Conservation (phyloP, 2,797 vertebrate genomes). For the Phataginus tricuspis region DNA sequence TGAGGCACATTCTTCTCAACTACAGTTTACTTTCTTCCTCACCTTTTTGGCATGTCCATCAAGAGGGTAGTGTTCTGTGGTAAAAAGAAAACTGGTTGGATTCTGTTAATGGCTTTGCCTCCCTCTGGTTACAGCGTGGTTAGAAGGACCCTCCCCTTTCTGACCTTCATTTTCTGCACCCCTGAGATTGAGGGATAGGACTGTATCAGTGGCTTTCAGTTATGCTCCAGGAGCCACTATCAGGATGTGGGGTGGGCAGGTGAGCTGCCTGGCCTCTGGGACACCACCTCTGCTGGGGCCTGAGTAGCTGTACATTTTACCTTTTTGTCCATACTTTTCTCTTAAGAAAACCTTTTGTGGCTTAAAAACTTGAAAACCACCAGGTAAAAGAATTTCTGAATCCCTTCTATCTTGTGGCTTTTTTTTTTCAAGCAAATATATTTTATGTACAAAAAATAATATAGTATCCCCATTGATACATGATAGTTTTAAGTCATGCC, state of each 20-base stretch:
- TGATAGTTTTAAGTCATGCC: no score
- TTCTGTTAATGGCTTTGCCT: not conserved
- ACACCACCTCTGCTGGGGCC: not conserved
- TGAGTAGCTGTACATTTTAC: not conserved
- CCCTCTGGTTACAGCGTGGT: accelerated
- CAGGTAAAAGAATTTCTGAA: not conserved
- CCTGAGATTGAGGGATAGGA: not conserved
- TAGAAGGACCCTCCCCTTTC: not conserved
- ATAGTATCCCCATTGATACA: no score
- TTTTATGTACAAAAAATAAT: no score
- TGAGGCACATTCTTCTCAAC: not conserved
- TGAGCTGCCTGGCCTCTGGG: not conserved
- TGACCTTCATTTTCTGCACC: not conserved
- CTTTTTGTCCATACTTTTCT: not conserved
- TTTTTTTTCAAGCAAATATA: no score
- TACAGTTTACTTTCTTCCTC: not conserved
- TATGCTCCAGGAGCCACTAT: not conserved
- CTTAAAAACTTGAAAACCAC: not conserved
- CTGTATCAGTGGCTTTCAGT: not conserved
- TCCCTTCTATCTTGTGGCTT: not conserved
- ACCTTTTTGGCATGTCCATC: not conserved
- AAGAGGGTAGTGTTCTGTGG: not conserved
- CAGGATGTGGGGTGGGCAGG: not conserved
- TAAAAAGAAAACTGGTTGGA: not conserved
- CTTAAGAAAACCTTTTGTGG: not conserved